Evolutionary conservation across 92 coral and sea anemone genomes (phyloP).

Genomic region (Metridium senile): DNA sequence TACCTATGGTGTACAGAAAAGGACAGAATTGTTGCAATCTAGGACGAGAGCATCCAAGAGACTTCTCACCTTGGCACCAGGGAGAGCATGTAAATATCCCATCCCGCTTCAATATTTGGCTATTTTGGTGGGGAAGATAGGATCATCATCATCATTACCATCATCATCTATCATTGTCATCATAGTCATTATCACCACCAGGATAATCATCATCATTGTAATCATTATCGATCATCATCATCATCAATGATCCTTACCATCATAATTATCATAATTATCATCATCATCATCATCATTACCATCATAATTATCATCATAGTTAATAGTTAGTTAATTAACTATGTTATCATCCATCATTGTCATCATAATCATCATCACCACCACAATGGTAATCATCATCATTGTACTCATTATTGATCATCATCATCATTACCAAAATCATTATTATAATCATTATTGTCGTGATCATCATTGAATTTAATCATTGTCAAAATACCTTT

Average conservation of each 20-base stretch:
- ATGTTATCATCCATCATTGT: background rate
- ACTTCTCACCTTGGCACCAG: too few relatives aligned
- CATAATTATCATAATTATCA: background rate
- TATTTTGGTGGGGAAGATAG: too few relatives aligned
- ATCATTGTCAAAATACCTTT: conserved; percentile 33
- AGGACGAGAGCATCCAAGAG: too few relatives aligned
- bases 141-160: background rate
- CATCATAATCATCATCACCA: background rate
- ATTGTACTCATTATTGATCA: background rate
- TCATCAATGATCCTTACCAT: background rate
- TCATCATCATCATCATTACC: background rate
- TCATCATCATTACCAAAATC: background rate
- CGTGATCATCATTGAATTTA: background rate
- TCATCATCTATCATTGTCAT: background rate
- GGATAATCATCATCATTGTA: background rate
- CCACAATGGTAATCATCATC: background rate
- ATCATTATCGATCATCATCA: background rate
- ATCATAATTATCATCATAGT: background rate
- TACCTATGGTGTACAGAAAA: too few relatives aligned
- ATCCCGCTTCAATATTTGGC: background rate
- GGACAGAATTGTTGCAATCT: too few relatives aligned
- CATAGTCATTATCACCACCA: background rate
- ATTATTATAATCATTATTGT: background rate
- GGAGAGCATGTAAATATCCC: too few relatives aligned
- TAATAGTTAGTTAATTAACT: background rate